Percentiles rank a stretch among this genome's conserved stretches.
These are phyloP conservation scores for Crotalus viridis DNA, from an alignment of 2,113 vertebrate genomes.

Conservation along the genomic window DNA sequence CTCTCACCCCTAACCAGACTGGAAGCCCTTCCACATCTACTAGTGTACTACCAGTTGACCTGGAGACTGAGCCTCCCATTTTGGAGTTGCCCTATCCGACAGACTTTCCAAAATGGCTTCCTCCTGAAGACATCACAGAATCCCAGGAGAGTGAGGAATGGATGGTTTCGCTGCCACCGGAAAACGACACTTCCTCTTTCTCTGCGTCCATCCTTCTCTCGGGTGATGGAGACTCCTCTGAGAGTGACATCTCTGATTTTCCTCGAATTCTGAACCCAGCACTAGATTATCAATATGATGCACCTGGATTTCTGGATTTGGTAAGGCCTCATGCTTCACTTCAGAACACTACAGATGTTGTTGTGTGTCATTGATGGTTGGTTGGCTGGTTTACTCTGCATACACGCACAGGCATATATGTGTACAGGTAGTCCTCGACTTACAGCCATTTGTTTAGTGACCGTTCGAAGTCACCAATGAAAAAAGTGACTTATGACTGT, in stretches of 20 bases:
- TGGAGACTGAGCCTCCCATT: slow-evolving; percentile 48
- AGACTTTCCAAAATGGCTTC: slow-evolving; percentile 45
- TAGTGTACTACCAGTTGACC: slow-evolving; percentile 57
- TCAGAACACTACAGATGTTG: background rate
- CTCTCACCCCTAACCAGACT: slow-evolving; percentile 44
- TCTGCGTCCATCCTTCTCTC: slow-evolving; percentile 88
- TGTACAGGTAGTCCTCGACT: background rate
- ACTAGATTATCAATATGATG: slow-evolving; percentile 88
- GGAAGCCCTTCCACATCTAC: slow-evolving; percentile 44
- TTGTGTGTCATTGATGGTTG: background rate
- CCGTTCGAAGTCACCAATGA: background rate
- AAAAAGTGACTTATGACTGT: background rate
- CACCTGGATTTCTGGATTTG: slow-evolving; percentile 81
- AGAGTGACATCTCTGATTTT: slow-evolving; percentile 77
- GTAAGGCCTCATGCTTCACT: slow-evolving; percentile 72
- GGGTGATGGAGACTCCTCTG: slow-evolving; percentile 87
- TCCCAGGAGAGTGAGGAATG: slow-evolving; percentile 72
- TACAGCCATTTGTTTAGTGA: background rate
- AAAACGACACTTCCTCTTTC: slow-evolving; percentile 82
- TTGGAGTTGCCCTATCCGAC: slow-evolving; percentile 56
- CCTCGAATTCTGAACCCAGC: slow-evolving; percentile 80
- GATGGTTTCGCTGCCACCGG: slow-evolving; percentile 69
- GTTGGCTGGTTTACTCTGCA: background rate
- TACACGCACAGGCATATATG: background rate
- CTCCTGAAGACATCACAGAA: slow-evolving; percentile 59